Conservation (phyloP, 2,113 vertebrate species). For the Parus major region DNA sequence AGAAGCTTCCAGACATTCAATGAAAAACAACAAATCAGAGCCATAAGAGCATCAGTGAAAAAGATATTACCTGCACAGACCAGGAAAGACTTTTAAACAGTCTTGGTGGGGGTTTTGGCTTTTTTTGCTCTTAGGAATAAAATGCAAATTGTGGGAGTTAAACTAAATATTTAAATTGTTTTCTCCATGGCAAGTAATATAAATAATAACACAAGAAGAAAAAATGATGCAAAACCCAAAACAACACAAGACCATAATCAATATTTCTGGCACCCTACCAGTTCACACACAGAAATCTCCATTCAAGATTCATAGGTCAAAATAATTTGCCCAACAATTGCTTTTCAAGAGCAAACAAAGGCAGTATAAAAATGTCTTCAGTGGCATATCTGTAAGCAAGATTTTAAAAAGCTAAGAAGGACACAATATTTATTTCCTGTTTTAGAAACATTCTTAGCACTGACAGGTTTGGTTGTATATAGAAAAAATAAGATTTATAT, state of each 20-base stretch:
- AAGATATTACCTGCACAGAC: background rate
- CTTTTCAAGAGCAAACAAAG: background rate
- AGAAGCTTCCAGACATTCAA: background rate
- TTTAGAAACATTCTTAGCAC: background rate
- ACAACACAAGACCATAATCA: background rate
- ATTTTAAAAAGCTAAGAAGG: background rate
- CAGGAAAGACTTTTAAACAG: background rate
- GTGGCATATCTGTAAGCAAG: background rate
- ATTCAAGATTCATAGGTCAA: background rate
- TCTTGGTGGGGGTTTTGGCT: fast-evolving
- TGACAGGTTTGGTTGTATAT: background rate
- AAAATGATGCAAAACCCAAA: background rate
- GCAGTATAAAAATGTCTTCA: background rate
- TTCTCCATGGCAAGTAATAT: background rate
- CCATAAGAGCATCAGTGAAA: background rate
- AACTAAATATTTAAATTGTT: background rate
- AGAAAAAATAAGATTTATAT: background rate
- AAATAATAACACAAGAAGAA: background rate
- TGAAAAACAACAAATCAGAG: background rate
- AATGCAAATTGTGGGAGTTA: background rate
- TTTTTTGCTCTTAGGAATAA: background rate
- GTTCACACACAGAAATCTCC: background rate
- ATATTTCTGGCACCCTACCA: background rate
- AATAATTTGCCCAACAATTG: background rate
- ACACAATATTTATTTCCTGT: background rate